phyloP scores from a whole-genome alignment of 2,113 vertebrate genomes.

The Ictalurus punctatus region DNA sequence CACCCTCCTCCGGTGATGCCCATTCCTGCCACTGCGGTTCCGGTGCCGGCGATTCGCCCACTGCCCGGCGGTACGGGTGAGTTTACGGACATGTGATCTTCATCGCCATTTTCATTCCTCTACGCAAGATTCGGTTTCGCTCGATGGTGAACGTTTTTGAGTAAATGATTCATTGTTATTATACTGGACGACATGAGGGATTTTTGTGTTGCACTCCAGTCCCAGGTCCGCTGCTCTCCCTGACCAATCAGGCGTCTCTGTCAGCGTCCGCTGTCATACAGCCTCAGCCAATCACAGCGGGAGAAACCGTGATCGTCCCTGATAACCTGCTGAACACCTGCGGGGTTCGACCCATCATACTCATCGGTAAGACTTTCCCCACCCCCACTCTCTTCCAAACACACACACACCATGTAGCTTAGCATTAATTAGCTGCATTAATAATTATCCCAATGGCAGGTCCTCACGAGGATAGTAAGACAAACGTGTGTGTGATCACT shows the following conservation, averaged over 20 bases:
- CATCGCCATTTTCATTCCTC: neutral
- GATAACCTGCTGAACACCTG: constrained; percentile 94
- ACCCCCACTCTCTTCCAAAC: too few relatives aligned
- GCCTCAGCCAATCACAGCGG: constrained; percentile 88
- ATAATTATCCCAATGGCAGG: neutral
- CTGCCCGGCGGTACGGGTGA: constrained; percentile 75
- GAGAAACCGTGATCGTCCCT: constrained; percentile 94
- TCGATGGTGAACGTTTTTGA: neutral
- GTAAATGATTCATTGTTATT: neutral
- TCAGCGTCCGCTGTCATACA: constrained; percentile 85
- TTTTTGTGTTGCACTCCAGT: constrained; percentile 36
- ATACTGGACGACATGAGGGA: neutral
- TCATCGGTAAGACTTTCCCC: constrained; percentile 82
- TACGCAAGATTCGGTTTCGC: neutral
- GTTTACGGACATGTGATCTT: neutral
- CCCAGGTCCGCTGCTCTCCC: constrained; percentile 80
- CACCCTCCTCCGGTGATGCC: constrained; percentile 81
- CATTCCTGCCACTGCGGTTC: constrained; percentile 75
- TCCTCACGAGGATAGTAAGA: neutral
- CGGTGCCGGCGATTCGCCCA: constrained; percentile 81
- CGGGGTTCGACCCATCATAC: constrained; percentile 92
- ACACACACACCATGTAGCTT: neutral
- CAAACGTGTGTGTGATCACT: neutral
- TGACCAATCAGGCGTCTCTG: constrained; percentile 77
- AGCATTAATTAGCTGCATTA: neutral